Percentiles rank a stretch among this genome's conserved stretches.
Evolutionary conservation across 2,113 vertebrate genomes (phyloP).

Genomic region (Cygnus buccinator): DNA sequence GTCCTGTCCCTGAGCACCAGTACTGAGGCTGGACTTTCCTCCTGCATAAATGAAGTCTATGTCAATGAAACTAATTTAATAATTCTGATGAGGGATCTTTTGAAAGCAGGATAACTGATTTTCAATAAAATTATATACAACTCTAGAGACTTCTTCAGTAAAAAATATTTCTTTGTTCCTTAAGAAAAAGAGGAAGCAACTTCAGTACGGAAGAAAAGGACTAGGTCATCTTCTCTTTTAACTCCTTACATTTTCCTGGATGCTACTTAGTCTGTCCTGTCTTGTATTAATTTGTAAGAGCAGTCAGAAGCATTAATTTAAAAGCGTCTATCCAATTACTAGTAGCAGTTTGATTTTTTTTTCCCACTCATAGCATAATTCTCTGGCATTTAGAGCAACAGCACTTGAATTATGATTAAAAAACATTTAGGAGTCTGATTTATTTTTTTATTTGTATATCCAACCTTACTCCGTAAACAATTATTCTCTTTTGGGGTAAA

Average conservation of each 20-base stretch:
- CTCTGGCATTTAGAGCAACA: background rate
- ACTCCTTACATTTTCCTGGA: background rate
- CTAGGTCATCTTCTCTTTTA: background rate
- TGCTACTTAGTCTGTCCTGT: background rate
- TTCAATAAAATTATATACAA: background rate
- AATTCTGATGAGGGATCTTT: background rate
- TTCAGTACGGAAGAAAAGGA: background rate
- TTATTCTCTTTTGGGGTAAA: background rate
- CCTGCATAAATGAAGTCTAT: rapidly evolving
- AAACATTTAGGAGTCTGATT: background rate
- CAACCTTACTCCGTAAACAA: background rate
- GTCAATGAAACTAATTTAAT: background rate
- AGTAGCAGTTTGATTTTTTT: background rate
- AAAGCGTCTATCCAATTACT: background rate
- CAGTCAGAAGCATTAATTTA: background rate
- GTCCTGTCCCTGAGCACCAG: rapidly evolving
- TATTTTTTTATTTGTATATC: background rate
- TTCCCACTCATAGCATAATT: background rate
- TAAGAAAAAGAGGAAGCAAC: background rate
- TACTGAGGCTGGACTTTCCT: background rate
- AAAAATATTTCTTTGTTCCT: background rate
- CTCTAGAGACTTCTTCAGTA: background rate
- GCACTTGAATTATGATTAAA: background rate
- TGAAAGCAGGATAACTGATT: background rate
- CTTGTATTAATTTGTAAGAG: background rate